Evolutionary conservation across 2,113 vertebrate genomes (phyloP).

Genomic region (Uria lomvia): DNA sequence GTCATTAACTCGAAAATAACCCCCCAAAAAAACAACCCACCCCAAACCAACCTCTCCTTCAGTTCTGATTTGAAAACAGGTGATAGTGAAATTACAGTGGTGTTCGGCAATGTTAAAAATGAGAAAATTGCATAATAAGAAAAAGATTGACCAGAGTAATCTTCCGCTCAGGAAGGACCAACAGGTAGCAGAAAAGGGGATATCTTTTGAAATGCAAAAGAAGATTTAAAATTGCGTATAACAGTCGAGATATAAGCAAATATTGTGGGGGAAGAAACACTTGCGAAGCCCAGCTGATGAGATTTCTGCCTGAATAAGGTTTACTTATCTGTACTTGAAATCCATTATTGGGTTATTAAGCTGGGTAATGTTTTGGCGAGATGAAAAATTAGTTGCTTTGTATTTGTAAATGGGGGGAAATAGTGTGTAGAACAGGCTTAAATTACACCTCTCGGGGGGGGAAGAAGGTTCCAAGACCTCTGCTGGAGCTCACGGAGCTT

Average conservation of each 20-base stretch:
- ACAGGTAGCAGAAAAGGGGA: not conserved
- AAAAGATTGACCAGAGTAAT: not conserved
- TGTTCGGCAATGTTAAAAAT: not conserved
- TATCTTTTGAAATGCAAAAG: not conserved
- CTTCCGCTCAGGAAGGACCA: not conserved
- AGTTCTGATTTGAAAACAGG: not conserved
- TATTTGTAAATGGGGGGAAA: not conserved
- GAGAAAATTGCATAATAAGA: not conserved
- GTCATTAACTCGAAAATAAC: not conserved
- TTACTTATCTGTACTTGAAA: not conserved
- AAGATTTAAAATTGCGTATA: not conserved
- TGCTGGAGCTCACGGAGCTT: not conserved
- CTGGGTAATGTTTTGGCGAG: not conserved
- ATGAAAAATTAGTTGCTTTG: not conserved
- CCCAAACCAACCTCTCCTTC: not conserved
- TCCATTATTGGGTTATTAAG: not conserved
- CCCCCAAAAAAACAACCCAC: not conserved
- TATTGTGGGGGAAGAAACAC: rapidly evolving
- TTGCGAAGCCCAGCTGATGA: not conserved
- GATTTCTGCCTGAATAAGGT: not conserved
- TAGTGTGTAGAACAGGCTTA: not conserved
- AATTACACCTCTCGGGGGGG: not conserved
- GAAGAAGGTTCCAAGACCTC: not conserved
- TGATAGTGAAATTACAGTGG: not conserved
- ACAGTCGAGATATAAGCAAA: not conserved